Conservation (phyloP, 2,888 invertebrate genomes). For the Drosophila merina region DNA sequence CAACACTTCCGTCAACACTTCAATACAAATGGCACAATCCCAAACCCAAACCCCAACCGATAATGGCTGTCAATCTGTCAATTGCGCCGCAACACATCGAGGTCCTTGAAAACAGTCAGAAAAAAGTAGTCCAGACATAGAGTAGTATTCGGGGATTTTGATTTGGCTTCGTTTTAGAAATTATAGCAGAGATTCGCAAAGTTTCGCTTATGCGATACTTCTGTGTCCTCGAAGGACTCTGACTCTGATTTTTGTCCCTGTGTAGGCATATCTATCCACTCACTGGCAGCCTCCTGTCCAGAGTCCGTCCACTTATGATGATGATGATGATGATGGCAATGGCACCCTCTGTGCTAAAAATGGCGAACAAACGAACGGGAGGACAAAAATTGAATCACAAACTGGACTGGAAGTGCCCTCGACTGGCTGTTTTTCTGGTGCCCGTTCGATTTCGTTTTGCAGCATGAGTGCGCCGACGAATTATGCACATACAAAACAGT, state of each 20-base stretch:
- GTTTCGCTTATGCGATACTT: neutral
- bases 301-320: too few relatives aligned
- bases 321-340: slow-evolving; percentile 20
- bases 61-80: slow-evolving; percentile 79
- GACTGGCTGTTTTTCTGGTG: slow-evolving; percentile 16
- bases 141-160: too few relatives aligned
- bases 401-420: slow-evolving; percentile 53
- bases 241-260: slow-evolving; percentile 4
- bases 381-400: slow-evolving; percentile 61
- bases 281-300: slow-evolving; percentile 48
- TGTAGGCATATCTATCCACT: slow-evolving; percentile 40
- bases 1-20: slow-evolving; percentile 77
- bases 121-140: neutral
- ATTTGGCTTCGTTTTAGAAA: too few relatives aligned
- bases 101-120: neutral
- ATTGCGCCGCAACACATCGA: slow-evolving; percentile 46
- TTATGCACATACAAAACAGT: slow-evolving; percentile 37
- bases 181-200: too few relatives aligned
- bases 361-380: slow-evolving; percentile 57
- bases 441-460: slow-evolving; percentile 47
- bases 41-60: slow-evolving; percentile 36
- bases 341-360: slow-evolving; percentile 50
- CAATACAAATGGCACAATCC: slow-evolving; percentile 56
- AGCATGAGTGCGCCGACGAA: slow-evolving; percentile 38
- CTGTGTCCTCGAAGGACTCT: too few relatives aligned